phyloP scores from a whole-genome alignment of 2,888 invertebrate species.

The Papilio elwesi region DNA sequence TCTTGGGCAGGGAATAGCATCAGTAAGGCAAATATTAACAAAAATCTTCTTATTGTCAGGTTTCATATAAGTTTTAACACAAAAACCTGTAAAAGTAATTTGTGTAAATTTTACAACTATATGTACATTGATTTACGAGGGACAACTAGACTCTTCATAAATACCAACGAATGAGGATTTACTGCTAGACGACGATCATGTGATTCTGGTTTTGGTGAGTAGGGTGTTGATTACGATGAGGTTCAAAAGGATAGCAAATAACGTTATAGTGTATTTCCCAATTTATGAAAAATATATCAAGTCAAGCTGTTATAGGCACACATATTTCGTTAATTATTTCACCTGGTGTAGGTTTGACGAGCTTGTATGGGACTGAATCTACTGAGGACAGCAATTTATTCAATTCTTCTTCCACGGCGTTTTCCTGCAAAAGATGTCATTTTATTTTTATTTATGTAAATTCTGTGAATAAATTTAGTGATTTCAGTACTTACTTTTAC shows the following conservation, averaged over 20 bases:
- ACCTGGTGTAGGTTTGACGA: conserved; percentile 89
- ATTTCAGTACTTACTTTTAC: conserved; percentile 62
- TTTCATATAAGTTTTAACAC: conserved; percentile 89
- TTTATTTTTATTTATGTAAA: conserved; percentile 23
- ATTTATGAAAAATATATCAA: too few species aligned
- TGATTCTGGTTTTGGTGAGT: too few species aligned
- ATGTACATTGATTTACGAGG: not conserved
- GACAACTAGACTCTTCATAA: too few species aligned
- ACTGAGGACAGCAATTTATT: conserved; percentile 81
- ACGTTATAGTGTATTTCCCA: too few species aligned
- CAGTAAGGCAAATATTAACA: conserved; percentile 93
- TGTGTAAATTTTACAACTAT: not conserved
- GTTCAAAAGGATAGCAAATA: too few species aligned
- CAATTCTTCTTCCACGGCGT: conserved; percentile 84
- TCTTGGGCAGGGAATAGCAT: conserved; percentile 89
- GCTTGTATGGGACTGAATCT: conserved; percentile 82
- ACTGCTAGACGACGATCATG: too few species aligned
- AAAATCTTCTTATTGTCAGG: conserved; percentile 90
- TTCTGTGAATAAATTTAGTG: not conserved
- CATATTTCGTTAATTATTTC: conserved; percentile 48
- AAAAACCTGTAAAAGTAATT: conserved; percentile 85
- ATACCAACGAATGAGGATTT: too few species aligned
- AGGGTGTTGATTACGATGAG: too few species aligned
- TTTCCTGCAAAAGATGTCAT: conserved; percentile 67
- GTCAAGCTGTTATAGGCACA: too few species aligned